These are phyloP conservation scores for Epirrhoe tristata DNA, from an alignment of 2,888 invertebrate genomes.

Conservation along the genomic window DNA sequence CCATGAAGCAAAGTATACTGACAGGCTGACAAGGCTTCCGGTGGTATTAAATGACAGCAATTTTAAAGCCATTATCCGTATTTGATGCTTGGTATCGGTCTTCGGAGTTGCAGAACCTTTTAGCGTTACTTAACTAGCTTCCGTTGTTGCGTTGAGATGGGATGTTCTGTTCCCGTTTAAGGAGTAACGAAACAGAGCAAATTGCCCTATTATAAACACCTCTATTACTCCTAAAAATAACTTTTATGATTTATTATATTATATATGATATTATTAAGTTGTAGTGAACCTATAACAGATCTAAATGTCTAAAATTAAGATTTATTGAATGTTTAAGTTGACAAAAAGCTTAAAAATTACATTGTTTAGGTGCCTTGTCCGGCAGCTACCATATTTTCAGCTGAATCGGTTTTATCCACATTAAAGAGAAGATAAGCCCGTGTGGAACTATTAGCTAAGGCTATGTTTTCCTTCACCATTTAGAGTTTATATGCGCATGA, in stretches of 20 bases:
- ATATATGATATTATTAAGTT: no score
- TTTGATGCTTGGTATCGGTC: constrained; percentile 42
- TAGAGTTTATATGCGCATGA: no score
- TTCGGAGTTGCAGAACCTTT: constrained; percentile 56
- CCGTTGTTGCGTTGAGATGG: constrained; percentile 48
- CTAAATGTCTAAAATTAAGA: no score
- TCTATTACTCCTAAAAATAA: background rate
- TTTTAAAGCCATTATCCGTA: constrained; percentile 35
- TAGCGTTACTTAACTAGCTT: constrained; percentile 62
- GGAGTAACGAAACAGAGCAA: background rate
- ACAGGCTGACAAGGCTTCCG: constrained; percentile 16
- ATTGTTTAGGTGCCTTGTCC: no score
- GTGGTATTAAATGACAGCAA: constrained; percentile 28
- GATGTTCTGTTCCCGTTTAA: constrained; percentile 18
- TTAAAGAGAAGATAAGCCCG: no score
- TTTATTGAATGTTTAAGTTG: no score
- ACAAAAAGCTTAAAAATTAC: no score
- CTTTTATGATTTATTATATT: background rate
- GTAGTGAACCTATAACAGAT: no score
- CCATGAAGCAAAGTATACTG: constrained; percentile 7
- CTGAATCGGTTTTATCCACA: no score
- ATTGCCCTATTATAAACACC: background rate
- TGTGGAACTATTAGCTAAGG: no score
- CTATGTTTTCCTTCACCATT: no score
- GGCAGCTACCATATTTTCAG: no score